Percentiles rank a stretch among this genome's conserved stretches.
Evolutionary conservation across 2,113 vertebrate species (phyloP).

Genomic region (Falco punctatus): DNA sequence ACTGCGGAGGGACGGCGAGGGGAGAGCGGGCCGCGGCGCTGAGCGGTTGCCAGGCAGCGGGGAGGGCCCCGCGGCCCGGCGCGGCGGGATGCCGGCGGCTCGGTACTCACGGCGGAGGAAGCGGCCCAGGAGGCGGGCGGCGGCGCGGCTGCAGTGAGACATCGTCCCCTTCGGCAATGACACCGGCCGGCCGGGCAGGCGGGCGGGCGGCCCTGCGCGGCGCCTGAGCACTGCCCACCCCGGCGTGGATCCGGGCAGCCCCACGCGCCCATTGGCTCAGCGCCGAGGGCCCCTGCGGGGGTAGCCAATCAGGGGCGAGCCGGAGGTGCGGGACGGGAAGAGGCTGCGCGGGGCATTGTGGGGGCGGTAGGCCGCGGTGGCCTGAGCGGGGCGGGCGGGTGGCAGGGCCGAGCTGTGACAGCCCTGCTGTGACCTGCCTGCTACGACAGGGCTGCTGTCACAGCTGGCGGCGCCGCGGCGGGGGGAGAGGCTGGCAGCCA

Average conservation of each 20-base stretch:
- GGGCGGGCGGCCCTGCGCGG: neutral
- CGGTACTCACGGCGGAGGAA: conserved; percentile 43
- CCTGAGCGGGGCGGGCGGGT: no score
- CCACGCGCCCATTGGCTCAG: neutral
- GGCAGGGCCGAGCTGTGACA: no score
- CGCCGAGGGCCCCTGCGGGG: accelerated
- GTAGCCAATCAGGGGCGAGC: neutral
- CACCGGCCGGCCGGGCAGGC: neutral
- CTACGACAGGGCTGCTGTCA: no score
- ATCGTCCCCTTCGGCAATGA: conserved; percentile 26
- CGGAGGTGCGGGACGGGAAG: accelerated
- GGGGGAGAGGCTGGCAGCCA: no score
- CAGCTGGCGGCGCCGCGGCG: no score
- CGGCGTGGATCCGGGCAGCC: neutral
- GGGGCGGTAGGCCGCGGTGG: neutral
- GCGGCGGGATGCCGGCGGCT: no score
- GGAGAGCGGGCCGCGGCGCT: neutral
- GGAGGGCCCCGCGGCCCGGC: neutral
- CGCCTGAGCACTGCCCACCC: neutral
- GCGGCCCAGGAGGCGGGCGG: conserved; percentile 13
- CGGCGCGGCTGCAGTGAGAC: conserved; percentile 29
- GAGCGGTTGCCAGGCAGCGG: neutral
- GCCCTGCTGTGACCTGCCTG: no score
- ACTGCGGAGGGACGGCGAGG: neutral
- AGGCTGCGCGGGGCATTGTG: neutral